Percentiles rank a stretch among this genome's conserved stretches.
These are phyloP conservation scores for Trigoniulus corallinus DNA, from an alignment of 1,140 invertebrate genomes.

Conservation along the genomic window DNA sequence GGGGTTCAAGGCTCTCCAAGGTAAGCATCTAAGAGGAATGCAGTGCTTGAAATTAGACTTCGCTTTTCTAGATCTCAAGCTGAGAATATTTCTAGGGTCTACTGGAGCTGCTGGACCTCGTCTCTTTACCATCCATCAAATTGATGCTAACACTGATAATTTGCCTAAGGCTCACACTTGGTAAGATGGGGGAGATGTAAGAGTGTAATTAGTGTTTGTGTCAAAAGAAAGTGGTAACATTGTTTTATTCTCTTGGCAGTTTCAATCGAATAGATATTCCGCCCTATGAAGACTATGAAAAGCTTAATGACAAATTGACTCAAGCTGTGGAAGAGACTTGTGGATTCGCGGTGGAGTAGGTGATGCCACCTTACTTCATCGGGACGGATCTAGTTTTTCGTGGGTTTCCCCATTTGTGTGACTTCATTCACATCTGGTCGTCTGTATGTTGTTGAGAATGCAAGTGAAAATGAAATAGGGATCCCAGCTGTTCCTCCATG, in stretches of 20 bases:
- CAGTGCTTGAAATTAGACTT: too few species aligned
- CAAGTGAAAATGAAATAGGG: too few species aligned
- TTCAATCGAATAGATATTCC: slow-evolving; percentile 96
- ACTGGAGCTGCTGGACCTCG: slow-evolving; percentile 85
- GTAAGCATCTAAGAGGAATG: slow-evolving; percentile 22
- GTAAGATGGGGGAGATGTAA: too few species aligned
- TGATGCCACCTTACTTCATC: too few species aligned
- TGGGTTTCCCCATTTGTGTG: too few species aligned
- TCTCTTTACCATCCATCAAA: slow-evolving; percentile 82
- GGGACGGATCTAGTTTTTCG: too few species aligned
- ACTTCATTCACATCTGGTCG: too few species aligned
- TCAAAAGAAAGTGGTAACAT: background rate
- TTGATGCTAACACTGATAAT: slow-evolving; percentile 81
- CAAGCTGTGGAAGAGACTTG: slow-evolving; percentile 96
- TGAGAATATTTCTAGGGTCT: slow-evolving; percentile 38
- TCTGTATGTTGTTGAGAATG: too few species aligned
- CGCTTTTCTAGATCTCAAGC: too few species aligned
- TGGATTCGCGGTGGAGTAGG: slow-evolving; percentile 93
- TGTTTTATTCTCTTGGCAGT: slow-evolving; percentile 21
- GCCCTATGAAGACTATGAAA: slow-evolving; percentile 79
- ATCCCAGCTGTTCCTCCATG: too few species aligned
- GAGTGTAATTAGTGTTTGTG: background rate
- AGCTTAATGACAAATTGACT: slow-evolving; percentile 82
- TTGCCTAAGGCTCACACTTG: slow-evolving; percentile 96
- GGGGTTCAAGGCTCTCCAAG: slow-evolving; percentile 87